Evolutionary conservation across 2,797 vertebrate genomes (phyloP).

Genomic region (Coregonus sp.): DNA sequence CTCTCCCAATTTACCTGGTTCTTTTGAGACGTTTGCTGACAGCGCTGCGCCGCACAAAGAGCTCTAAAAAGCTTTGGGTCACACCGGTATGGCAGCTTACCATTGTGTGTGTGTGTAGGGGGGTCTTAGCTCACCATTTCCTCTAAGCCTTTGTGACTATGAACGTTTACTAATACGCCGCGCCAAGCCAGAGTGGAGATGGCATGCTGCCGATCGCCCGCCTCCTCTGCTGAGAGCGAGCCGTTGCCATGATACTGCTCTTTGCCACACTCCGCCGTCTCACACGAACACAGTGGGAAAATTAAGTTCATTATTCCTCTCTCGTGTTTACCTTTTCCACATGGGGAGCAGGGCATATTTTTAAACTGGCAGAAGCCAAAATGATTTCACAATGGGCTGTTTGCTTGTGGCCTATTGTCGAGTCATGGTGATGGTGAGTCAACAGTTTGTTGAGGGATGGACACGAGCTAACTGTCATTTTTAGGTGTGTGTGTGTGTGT

Average conservation of each 20-base stretch:
- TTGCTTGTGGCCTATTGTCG: slow-evolving; percentile 61
- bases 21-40: neutral
- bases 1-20: slow-evolving; percentile 27
- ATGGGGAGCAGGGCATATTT: slow-evolving; percentile 21
- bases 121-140: neutral
- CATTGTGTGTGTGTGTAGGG: too few relatives aligned
- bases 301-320: slow-evolving; percentile 64
- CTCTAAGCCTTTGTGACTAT: neutral
- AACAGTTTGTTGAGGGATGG: slow-evolving; percentile 37
- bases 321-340: slow-evolving; percentile 60
- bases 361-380: slow-evolving; percentile 37
- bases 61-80: slow-evolving; percentile 48
- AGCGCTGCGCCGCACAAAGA: neutral
- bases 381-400: slow-evolving; percentile 63
- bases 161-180: slow-evolving; percentile 46
- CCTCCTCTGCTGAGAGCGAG: slow-evolving; percentile 52
- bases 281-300: neutral
- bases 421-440: slow-evolving; percentile 53
- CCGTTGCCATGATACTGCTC: slow-evolving; percentile 68
- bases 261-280: slow-evolving; percentile 49
- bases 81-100: neutral
- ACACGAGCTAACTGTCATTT: neutral
- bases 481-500: neutral
- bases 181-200: slow-evolving; percentile 37
- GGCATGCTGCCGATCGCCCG: slow-evolving; percentile 57